These are phyloP conservation scores for Enchytraeus crypticus DNA, from an alignment of 2,888 invertebrate species.

Conservation along the genomic window DNA sequence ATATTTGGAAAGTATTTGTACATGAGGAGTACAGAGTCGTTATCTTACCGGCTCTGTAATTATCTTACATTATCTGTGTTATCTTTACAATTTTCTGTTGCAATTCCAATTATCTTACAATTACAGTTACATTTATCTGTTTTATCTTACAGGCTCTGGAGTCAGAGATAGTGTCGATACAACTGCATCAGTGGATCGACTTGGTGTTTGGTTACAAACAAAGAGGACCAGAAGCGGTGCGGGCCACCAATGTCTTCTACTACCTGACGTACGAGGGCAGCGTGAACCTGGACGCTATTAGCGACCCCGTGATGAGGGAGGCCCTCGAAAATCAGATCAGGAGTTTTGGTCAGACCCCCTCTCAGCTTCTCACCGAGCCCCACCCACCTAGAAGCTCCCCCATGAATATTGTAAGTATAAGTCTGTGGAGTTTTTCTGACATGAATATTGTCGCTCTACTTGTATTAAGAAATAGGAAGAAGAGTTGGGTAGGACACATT, in stretches of 20 bases:
- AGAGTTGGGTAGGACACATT: too few species aligned
- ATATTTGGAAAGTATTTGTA: too few species aligned
- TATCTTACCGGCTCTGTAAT: too few species aligned
- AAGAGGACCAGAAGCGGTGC: conserved; percentile 90
- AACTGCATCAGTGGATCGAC: conserved; percentile 99
- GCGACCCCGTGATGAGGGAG: conserved; percentile 80
- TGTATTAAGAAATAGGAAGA: too few species aligned
- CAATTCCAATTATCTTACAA: too few species aligned
- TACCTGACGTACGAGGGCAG: conserved; percentile 98
- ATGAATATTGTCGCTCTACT: too few species aligned
- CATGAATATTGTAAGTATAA: conserved; percentile 74
- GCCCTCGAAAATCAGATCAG: conserved; percentile 66
- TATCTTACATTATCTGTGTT: too few species aligned
- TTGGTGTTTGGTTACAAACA: conserved; percentile 99
- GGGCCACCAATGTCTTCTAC: conserved; percentile 98
- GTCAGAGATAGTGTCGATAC: conserved; percentile 98
- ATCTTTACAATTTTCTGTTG: too few species aligned
- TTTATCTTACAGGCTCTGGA: conserved; percentile 74
- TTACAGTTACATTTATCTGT: too few species aligned
- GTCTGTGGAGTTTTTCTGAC: not conserved
- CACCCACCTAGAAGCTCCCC: conserved; percentile 93
- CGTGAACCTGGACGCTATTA: conserved; percentile 79
- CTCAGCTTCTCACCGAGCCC: conserved; percentile 92
- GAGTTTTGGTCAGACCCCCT: conserved; percentile 97
- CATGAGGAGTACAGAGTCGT: too few species aligned